Base-by-base conservation (phyloP, 2,797 vertebrate genomes). In the Pipistrellus nathusii region DNA sequence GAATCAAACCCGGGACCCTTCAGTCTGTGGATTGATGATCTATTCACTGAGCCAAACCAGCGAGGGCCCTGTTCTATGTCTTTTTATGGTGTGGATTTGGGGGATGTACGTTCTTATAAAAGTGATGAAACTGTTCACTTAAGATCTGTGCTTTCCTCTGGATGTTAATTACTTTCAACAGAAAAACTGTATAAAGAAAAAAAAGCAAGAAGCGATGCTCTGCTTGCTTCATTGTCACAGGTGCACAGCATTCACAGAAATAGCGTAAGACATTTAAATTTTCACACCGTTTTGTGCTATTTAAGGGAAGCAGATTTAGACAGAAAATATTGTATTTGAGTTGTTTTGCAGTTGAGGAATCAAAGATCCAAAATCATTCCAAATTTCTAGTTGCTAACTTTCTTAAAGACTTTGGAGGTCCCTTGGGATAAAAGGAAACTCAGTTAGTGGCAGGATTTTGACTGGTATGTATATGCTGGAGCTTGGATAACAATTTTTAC, bases 331-430 rank as follows among this genome's bases (percentile, higher is more conserved):
- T 89, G 27, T 41, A 64, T 32, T 59, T 23, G 30, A 82, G 27
- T 62, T 85, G 32, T 88, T 88, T 82, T 85, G 78, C 69, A 89
- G 13, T 53, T 93, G 84, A 88, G 44, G 51, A 92, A 93, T 78
- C 57, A 80, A 90, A 59, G 10, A 25, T 53, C 51, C 66, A 88
- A 82, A 35, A 8, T 46, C 11, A 94, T 78, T 90, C 25, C 64
- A 86, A 32, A 86, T 83, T 83, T 72, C 48, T 75, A 85, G 6
- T 82, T 95, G 51, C 23, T 77, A 87, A 75, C 46, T 57, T 89
- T 64, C 72, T 62, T 66, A 84, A 90, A 75, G 44, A 32, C 18
- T 20, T 53, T 69, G 46, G 78, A 17, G 23, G n/a, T 41, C 15
- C 9, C 30, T 38, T 41, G 18, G 51, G 66, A 5, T n/a, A 83